Base-by-base conservation (phyloP, 2,888 invertebrate genomes). In the Leistus spinibarbis region DNA sequence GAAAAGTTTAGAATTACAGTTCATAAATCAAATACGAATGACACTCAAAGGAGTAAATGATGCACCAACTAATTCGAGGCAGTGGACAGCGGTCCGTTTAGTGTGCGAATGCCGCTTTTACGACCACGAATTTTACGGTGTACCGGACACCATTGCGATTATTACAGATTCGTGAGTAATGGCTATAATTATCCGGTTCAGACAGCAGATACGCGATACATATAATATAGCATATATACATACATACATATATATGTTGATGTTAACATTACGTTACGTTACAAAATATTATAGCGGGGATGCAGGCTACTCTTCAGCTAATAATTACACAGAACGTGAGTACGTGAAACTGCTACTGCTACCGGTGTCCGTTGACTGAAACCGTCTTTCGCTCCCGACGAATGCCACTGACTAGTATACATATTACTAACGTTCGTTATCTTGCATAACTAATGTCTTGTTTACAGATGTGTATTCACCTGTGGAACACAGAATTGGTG, bases 1-100 rank as follows among this genome's bases (percentile, higher is more conserved):
- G 77, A 78, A 79, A 79, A 80, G 78, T 80, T 76, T 77, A 73
- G 76, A 79, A 79, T 77, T 78, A 76, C 74, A 62, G 73, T n/a
- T 54, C 70, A 79, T 81, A 81, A 80, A 81, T 81, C 80, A 80
- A 77, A 74, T 76, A 76, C 70, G 69, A 62, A 60, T 76, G 74
- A 73, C 73, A 76, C 76, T 83, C 84, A 83, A 84, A 83, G 82
- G 83, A 81, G 79, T 83, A 84, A 84, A 84, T 84, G 83, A 83
- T 81, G 81, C 84, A 82, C 82, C 81, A 83, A 83, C 82, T 69
- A 83, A 83, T 83, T 80, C 80, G 80, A 40, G 79, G 79, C 80
- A 79, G 80, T 79, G 82, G 82, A 81, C 81, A 81, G 78, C 76
- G 79, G 78, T 69, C 76, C 77, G 74, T 76, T 77, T 76, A 76